phyloP scores from a whole-genome alignment of 2,888 invertebrate genomes.

The Sinotaia quadrata region DNA sequence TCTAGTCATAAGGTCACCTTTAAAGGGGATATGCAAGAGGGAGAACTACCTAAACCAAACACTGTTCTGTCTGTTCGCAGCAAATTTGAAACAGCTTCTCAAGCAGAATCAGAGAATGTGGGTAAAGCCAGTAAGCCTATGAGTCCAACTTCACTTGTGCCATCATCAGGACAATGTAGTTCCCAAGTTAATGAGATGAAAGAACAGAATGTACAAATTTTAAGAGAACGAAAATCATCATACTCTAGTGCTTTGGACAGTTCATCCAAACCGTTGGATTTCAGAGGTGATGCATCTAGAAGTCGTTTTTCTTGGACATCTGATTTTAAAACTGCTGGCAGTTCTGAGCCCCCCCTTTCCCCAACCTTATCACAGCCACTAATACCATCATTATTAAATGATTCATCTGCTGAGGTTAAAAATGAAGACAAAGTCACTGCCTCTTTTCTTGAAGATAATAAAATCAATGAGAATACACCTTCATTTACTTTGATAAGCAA shows the following conservation, averaged over 20 bases:
- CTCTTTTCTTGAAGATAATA: neutral
- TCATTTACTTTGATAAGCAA: neutral
- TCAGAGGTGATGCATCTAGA: conserved; percentile 9
- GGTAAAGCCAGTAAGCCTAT: conserved; percentile 6
- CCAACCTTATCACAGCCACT: neutral
- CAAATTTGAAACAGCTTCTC: conserved; percentile 80
- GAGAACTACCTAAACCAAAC: conserved; percentile 88
- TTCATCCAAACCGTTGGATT: neutral
- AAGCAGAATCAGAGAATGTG: conserved; percentile 7
- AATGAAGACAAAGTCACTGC: conserved; percentile 1
- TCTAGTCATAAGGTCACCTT: neutral
- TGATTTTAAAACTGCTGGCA: conserved; percentile 5
- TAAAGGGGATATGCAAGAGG: conserved; percentile 21
- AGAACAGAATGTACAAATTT: neutral
- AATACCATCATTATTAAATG: too few relatives aligned
- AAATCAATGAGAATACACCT: neutral
- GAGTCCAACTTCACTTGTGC: conserved; percentile 8
- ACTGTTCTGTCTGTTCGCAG: conserved; percentile 88
- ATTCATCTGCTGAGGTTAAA: conserved; percentile 21
- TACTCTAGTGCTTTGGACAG: neutral
- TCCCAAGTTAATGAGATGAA: neutral
- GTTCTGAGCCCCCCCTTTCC: neutral
- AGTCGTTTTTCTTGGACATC: conserved; percentile 1
- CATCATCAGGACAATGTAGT: neutral
- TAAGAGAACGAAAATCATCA: conserved; percentile 6